Evolutionary conservation across 2,797 vertebrate genomes (phyloP).

Genomic region (Pteronotus mesoamericanus): DNA sequence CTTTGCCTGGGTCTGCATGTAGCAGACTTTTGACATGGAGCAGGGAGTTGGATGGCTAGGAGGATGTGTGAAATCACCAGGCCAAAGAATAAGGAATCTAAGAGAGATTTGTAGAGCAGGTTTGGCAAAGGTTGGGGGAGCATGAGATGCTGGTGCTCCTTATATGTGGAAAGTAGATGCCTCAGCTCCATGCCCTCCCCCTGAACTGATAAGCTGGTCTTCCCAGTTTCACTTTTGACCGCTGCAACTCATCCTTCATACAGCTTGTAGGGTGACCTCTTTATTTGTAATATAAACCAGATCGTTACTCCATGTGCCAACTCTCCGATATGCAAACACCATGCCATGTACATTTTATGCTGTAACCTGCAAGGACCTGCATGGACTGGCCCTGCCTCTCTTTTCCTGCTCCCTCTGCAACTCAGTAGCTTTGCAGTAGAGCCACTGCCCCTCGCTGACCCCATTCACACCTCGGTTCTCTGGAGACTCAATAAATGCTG

Average conservation of each 20-base stretch:
- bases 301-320: background rate
- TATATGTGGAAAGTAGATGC: background rate
- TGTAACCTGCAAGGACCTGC: background rate
- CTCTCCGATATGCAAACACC: no score
- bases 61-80: background rate
- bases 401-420: background rate
- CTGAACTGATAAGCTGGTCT: background rate
- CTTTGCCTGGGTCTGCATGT: background rate
- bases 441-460: no score
- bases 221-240: background rate
- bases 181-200: background rate
- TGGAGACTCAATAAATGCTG: background rate
- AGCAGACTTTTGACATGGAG: background rate
- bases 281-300: background rate
- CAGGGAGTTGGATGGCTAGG: background rate
- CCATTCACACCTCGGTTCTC: background rate
- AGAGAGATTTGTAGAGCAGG: background rate
- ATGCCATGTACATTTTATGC: no score
- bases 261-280: background rate
- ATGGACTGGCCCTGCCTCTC: no score
- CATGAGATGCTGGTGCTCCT: background rate
- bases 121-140: background rate
- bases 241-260: background rate
- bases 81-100: background rate
- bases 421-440: background rate